Percentiles rank a stretch among this genome's conserved stretches.
Conservation (phyloP, 2,888 invertebrate genomes). For the Tuberolachnus salignus region DNA sequence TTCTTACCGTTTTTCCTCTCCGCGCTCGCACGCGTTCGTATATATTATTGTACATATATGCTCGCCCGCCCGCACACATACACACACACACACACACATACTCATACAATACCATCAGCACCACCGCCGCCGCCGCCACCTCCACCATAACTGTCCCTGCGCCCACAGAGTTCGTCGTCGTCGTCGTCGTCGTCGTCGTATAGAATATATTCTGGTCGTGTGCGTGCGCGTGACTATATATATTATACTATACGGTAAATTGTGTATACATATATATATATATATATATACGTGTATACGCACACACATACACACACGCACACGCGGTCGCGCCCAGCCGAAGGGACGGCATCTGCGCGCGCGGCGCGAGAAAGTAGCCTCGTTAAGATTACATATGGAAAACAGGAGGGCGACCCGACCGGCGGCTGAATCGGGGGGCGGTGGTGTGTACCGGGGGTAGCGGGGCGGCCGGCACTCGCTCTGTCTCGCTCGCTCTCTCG, state of each 20-base stretch:
- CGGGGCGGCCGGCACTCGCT: too few relatives aligned
- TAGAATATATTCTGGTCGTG: slow-evolving; percentile 49
- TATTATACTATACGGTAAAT: too few relatives aligned
- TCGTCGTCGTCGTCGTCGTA: background rate
- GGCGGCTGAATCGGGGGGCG: background rate
- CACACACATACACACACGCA: background rate
- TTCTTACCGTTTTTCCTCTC: slow-evolving; percentile 38
- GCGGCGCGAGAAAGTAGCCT: slow-evolving; percentile 56
- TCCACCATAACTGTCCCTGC: background rate
- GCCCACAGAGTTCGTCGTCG: background rate
- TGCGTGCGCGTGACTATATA: background rate
- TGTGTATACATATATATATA: too few relatives aligned
- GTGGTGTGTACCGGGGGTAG: background rate
- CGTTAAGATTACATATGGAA: slow-evolving; percentile 57
- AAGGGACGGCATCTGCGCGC: slow-evolving; percentile 54
- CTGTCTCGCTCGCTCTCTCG: background rate
- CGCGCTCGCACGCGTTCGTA: background rate
- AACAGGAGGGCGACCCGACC: slow-evolving; percentile 45
- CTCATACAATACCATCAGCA: slow-evolving; percentile 21
- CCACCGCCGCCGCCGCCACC: background rate
- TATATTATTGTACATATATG: background rate
- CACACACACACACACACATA: too few relatives aligned
- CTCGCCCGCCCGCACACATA: too few relatives aligned
- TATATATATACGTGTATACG: background rate
- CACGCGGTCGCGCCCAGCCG: background rate